Percentiles rank a stretch among this genome's conserved stretches.
Conservation (phyloP, 2,113 vertebrate genomes). For the Amblyornis subalaris region DNA sequence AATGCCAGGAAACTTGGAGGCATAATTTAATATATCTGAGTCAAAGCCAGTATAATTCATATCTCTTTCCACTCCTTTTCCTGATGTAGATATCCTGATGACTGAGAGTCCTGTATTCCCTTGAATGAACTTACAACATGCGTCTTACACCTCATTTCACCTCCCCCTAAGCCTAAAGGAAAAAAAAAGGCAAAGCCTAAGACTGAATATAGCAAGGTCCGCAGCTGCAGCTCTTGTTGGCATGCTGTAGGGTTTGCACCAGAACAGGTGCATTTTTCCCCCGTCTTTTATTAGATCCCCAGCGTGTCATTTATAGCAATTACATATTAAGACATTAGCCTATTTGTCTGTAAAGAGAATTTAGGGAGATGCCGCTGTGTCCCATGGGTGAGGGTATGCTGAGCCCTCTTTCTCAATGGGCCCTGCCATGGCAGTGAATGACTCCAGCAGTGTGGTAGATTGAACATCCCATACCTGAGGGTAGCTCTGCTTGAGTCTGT, state of each 20-base stretch:
- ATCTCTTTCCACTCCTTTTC: neutral
- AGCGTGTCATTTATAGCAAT: neutral
- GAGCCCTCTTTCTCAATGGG: neutral
- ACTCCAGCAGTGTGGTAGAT: neutral
- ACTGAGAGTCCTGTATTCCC: neutral
- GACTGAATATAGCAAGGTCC: neutral
- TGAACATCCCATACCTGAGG: neutral
- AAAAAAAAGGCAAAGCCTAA: neutral
- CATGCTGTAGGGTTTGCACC: neutral
- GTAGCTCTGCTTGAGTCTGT: neutral
- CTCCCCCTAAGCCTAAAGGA: neutral
- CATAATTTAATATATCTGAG: neutral
- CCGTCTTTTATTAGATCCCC: neutral
- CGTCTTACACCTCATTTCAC: neutral
- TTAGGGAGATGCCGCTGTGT: fast-evolving
- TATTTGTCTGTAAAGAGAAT: neutral
- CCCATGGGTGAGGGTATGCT: neutral
- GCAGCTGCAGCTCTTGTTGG: neutral
- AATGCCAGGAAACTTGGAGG: neutral
- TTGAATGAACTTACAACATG: neutral
- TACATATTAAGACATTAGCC: neutral
- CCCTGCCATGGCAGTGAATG: neutral
- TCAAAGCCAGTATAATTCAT: neutral
- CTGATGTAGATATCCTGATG: neutral
- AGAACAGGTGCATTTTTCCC: neutral